Base-by-base conservation (phyloP, 2,113 vertebrate species). In the Orthonyx spaldingii region DNA sequence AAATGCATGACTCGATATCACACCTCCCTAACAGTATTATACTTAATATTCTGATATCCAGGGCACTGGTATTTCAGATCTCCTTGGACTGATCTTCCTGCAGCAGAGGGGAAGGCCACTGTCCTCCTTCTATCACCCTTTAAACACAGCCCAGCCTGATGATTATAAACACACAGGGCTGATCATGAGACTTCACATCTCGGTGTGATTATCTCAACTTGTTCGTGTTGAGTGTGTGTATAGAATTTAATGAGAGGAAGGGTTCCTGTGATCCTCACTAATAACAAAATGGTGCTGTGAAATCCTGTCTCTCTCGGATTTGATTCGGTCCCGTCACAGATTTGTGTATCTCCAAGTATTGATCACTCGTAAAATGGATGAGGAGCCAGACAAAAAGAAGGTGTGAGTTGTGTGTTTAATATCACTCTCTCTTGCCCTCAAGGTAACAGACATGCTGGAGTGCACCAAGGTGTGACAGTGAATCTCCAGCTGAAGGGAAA, bases 1-100 rank as follows among this genome's bases (percentile, higher is more conserved):
- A 97, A 97, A 97, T 97, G 90, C 18, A 97, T 97, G 94, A 96
- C 89, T 94, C 92, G 17, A 76, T 96, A 88, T 90, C 88, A 77
- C 82, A 91, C 84, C 89, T 96, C 95, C 92, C 84, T 93, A 94
- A 85, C 72, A 93, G 89, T 93, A 68, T 89, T 93, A 80, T 41
- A 90, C 57, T 89, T 95, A 93, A 94, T 84, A 87, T 93, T 93
- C 90, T 71, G 85, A 9, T 91, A 84, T 35, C 65, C 68, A 52
- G 64, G 77, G 82, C 71, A 12, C 41, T 97, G 90, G 78, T 84
- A 61, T 93, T 93, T 82, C 64, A 84, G 69, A 39, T 96, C 76
- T 93, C 95, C 94, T 96, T 96, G 92, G 61, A 11, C 35, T 84
- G 92, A 26, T 95, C 93, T 68, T 70, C 74, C 47, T 35, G 57